A percentile compares a stretch with the other conserved stretches of the same genome.
Conservation (phyloP, 2,888 invertebrate genomes). For the Allolobophora icterica region DNA sequence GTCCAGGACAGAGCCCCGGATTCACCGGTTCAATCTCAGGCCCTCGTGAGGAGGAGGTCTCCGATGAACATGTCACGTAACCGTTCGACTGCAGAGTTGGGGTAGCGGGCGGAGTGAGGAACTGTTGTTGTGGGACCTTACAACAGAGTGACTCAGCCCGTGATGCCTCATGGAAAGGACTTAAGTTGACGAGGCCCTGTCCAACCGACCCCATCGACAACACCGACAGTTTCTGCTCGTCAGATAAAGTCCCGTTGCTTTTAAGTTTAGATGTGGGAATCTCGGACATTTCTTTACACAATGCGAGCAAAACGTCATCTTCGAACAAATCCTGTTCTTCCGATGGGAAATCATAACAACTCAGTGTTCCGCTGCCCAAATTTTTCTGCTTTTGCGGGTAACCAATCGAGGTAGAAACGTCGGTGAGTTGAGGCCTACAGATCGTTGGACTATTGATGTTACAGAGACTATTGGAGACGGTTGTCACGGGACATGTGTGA, state of each 20-base stretch:
- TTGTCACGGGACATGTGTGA: not conserved
- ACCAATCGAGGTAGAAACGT: not conserved
- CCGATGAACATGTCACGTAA: not conserved
- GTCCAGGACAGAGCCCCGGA: not conserved
- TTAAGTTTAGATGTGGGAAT: not conserved
- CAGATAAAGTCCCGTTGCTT: not conserved
- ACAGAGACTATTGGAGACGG: not conserved
- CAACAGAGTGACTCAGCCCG: not conserved
- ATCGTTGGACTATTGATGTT: not conserved
- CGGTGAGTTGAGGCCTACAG: not conserved
- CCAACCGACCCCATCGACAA: not conserved
- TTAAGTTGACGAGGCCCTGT: not conserved
- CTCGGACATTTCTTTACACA: not conserved
- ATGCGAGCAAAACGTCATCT: not conserved
- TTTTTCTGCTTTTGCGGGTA: not conserved
- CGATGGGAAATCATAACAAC: not conserved
- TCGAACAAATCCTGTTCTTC: not conserved
- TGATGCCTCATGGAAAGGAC: not conserved
- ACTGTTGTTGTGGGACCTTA: not conserved
- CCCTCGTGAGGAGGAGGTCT: not conserved
- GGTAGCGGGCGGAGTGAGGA: conserved; percentile 12
- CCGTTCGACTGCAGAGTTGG: not conserved
- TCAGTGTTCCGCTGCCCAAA: not conserved
- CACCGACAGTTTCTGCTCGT: not conserved
- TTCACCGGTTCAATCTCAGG: not conserved